Conservation (phyloP, 2,888 invertebrate species). For the Tenthredo distinguenda region DNA sequence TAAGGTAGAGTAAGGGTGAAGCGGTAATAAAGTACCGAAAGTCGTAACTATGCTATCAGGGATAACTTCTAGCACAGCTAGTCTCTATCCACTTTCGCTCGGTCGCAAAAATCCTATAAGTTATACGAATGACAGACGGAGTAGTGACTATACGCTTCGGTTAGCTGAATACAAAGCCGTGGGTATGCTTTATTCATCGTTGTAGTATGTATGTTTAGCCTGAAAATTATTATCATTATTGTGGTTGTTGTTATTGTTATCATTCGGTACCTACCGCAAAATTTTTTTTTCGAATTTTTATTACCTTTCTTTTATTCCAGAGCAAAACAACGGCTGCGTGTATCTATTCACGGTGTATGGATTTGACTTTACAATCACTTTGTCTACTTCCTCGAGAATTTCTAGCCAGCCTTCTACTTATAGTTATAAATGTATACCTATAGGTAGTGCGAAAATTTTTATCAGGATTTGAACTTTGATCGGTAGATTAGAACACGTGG, state of each 20-base stretch:
- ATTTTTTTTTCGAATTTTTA: not conserved
- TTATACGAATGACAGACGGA: conserved; percentile 64
- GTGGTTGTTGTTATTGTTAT: conserved; percentile 23
- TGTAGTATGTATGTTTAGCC: not conserved
- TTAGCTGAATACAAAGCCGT: conserved; percentile 52
- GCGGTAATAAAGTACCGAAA: conserved; percentile 63
- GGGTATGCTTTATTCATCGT: conserved; percentile 45
- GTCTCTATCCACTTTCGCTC: conserved; percentile 61
- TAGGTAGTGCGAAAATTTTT: not conserved
- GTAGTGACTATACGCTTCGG: conserved; percentile 54
- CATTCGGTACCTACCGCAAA: conserved; percentile 13
- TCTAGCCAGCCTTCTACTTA: not conserved
- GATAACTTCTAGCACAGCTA: conserved; percentile 36
- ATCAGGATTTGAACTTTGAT: conserved; percentile 31
- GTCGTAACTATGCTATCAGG: conserved; percentile 55
- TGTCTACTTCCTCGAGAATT: conserved; percentile 34
- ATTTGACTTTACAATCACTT: conserved; percentile 46
- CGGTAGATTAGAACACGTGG: conserved; percentile 29
- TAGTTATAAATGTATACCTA: not conserved
- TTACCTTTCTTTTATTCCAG: not conserved
- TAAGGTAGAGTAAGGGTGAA: conserved; percentile 4
- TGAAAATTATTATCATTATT: conserved; percentile 39
- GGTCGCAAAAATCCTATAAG: conserved; percentile 61
- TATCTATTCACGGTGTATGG: conserved; percentile 32
- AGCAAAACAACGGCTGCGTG: not conserved